Evolutionary conservation across 1,140 invertebrate genomes (phyloP).

Genomic region (Drosophila tristis): DNA sequence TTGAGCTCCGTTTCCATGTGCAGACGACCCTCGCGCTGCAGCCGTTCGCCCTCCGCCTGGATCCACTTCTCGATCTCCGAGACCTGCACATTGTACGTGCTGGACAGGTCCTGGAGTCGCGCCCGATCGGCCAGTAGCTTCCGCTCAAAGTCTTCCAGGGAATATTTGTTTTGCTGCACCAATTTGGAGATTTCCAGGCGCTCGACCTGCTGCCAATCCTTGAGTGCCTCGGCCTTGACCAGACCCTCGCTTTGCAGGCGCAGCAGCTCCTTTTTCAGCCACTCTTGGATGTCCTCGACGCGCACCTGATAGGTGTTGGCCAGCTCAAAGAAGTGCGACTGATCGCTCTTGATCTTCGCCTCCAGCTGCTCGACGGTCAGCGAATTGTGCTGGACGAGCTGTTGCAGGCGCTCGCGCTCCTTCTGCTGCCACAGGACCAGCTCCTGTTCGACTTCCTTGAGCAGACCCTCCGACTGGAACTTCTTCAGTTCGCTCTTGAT

Average conservation of each 20-base stretch:
- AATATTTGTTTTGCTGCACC: slow-evolving; percentile 69
- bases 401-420: slow-evolving; percentile 69
- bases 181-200: slow-evolving; percentile 61
- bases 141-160: slow-evolving; percentile 72
- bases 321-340: slow-evolving; percentile 68
- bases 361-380: slow-evolving; percentile 75
- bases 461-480: slow-evolving; percentile 72
- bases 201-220: slow-evolving; percentile 76
- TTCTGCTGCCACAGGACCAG: slow-evolving; percentile 71
- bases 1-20: slow-evolving; percentile 71
- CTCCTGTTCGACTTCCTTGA: slow-evolving; percentile 75
- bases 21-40: slow-evolving; percentile 74
- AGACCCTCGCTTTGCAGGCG: slow-evolving; percentile 74
- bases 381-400: slow-evolving; percentile 69
- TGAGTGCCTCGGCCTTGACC: slow-evolving; percentile 70
- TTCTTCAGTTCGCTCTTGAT: slow-evolving; percentile 71
- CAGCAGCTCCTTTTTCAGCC: slow-evolving; percentile 74
- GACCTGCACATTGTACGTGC: slow-evolving; percentile 72
- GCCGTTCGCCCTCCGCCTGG: slow-evolving; percentile 70
- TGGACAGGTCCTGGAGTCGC: slow-evolving; percentile 65
- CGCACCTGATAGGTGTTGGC: slow-evolving; percentile 74
- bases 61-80: slow-evolving; percentile 80
- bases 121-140: slow-evolving; percentile 66
- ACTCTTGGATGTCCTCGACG: slow-evolving; percentile 77
- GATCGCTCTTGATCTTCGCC: slow-evolving; percentile 75